A percentile compares a stretch with the other conserved stretches of the same genome.
phyloP scores from a whole-genome alignment of 2,888 invertebrate genomes.

The Empis livida region DNA sequence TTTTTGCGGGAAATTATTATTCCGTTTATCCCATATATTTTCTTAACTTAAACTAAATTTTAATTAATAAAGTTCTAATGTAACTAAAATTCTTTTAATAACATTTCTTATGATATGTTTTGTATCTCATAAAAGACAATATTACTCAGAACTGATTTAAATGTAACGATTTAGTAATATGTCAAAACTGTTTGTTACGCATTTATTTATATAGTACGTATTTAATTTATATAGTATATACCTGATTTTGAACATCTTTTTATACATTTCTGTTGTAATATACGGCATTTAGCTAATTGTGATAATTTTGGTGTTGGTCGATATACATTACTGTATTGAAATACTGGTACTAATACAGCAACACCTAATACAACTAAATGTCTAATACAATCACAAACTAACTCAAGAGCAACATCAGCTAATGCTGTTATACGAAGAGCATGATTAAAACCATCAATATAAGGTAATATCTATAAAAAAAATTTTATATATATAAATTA shows the following conservation, averaged over 20 bases:
- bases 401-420: constrained; percentile 67
- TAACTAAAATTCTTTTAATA: no score
- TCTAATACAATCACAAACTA: constrained; percentile 69
- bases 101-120: no score
- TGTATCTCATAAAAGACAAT: no score
- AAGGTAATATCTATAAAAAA: constrained; percentile 49
- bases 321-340: constrained; percentile 65
- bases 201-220: no score
- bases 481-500: background rate
- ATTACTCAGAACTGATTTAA: no score
- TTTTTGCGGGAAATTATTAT: no score
- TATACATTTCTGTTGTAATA: constrained; percentile 55
- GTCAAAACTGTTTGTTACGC: no score
- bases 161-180: no score
- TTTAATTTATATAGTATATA: no score
- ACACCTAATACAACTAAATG: constrained; percentile 66
- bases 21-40: no score
- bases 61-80: no score
- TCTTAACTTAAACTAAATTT: no score
- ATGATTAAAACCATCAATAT: constrained; percentile 72
- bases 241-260: constrained; percentile 55
- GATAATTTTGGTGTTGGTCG: constrained; percentile 57
- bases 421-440: constrained; percentile 63
- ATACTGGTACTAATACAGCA: constrained; percentile 61
- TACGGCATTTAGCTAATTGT: constrained; percentile 48